These are phyloP conservation scores for Halcyon smyrnensis DNA, from an alignment of 2,797 vertebrate genomes.

Conservation along the genomic window DNA sequence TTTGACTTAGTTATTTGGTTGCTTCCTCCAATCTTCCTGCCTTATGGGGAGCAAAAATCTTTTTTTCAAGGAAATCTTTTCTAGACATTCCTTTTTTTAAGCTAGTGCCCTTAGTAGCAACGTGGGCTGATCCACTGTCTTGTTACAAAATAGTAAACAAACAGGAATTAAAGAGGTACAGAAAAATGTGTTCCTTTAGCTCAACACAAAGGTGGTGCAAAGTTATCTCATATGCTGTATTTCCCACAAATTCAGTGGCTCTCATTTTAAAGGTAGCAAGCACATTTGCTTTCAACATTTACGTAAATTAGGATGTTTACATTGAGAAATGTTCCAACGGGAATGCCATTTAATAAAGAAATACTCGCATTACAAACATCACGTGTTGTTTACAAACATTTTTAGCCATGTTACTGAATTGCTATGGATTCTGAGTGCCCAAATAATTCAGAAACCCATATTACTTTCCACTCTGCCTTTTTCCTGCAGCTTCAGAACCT, in stretches of 20 bases:
- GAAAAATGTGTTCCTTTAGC: neutral
- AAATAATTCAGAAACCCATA: neutral
- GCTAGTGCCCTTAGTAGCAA: neutral
- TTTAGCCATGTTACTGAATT: neutral
- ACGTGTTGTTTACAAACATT: neutral
- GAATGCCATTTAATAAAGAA: neutral
- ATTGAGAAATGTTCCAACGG: neutral
- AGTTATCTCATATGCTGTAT: neutral
- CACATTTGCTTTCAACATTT: neutral
- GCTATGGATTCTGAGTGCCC: neutral
- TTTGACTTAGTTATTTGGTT: neutral
- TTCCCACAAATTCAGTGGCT: neutral
- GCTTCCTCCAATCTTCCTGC: neutral
- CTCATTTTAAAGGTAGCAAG: neutral
- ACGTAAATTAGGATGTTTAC: neutral
- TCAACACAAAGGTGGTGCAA: neutral
- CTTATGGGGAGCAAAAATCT: neutral
- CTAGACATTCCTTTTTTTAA: neutral
- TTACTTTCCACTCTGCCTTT: neutral
- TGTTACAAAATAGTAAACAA: neutral
- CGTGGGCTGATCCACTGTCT: neutral
- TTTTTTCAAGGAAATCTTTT: neutral
- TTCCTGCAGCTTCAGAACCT: constrained; percentile 62
- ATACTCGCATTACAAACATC: neutral
- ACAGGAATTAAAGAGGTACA: neutral